phyloP scores from a whole-genome alignment of 1,140 invertebrate genomes.

The Macrocentrus cingulum region DNA sequence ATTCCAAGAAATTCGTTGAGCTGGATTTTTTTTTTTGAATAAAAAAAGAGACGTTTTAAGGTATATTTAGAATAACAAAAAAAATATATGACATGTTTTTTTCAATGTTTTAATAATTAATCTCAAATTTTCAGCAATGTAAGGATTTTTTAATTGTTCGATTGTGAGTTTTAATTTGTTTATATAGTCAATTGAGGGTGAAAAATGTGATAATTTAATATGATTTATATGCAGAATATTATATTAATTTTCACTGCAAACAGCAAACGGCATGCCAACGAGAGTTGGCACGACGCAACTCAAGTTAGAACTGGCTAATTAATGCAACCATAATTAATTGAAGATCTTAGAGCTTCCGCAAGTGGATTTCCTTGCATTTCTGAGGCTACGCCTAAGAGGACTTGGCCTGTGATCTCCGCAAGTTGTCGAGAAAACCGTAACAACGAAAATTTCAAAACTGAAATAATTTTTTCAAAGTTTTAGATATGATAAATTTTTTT shows the following conservation, averaged over 20 bases:
- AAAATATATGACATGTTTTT: too few species aligned
- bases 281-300: slow-evolving; percentile 27
- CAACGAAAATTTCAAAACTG: neutral
- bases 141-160: too few species aligned
- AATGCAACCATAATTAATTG: slow-evolving; percentile 35
- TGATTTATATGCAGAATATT: slow-evolving; percentile 16
- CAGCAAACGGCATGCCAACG: slow-evolving; percentile 1
- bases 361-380: neutral
- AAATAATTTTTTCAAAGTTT: neutral
- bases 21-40: too few species aligned
- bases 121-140: too few species aligned
- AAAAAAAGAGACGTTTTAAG: too few species aligned
- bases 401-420: slow-evolving; percentile 9
- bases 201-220: too few species aligned
- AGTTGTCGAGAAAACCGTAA: neutral
- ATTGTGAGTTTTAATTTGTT: too few species aligned
- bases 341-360: slow-evolving; percentile 25
- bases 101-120: too few species aligned
- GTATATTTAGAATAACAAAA: too few species aligned
- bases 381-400: slow-evolving; percentile 6
- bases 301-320: slow-evolving; percentile 32
- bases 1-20: too few species aligned
- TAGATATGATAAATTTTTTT: neutral
- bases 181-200: too few species aligned
- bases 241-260: slow-evolving; percentile 10